Evolutionary conservation across 2,797 vertebrate species (phyloP).

Genomic region (Anabas testudineus): DNA sequence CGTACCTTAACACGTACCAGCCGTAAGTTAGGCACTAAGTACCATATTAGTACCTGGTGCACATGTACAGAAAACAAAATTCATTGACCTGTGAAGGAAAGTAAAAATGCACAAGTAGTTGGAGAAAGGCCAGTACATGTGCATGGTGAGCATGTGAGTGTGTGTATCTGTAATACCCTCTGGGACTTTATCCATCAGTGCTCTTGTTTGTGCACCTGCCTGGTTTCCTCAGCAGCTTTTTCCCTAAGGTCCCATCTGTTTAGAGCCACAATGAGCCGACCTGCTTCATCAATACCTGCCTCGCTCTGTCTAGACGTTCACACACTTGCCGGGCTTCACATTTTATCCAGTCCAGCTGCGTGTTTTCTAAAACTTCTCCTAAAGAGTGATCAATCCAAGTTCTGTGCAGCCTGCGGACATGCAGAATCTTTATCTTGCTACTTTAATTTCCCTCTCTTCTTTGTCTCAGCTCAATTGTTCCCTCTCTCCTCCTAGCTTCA

Average conservation of each 20-base stretch:
- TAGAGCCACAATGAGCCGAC: constrained; percentile 2
- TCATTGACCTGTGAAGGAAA: background rate
- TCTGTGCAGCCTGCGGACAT: constrained; percentile 35
- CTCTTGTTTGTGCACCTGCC: constrained; percentile 19
- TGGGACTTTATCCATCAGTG: background rate
- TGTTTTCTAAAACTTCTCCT: constrained; percentile 37
- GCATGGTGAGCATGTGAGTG: background rate
- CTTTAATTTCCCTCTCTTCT: constrained; percentile 13
- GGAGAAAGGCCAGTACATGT: background rate
- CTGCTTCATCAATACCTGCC: constrained; percentile 29
- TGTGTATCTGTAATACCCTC: background rate
- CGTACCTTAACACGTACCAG: background rate
- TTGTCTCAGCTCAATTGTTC: constrained; percentile 2
- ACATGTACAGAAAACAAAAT: background rate
- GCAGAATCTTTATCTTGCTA: constrained; percentile 19
- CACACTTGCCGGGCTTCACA: constrained; percentile 21
- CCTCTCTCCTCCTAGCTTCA: constrained; percentile 6
- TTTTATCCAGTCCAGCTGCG: constrained; percentile 21
- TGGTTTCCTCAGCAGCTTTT: constrained; percentile 21
- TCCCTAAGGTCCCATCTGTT: constrained; percentile 4
- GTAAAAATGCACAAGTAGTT: background rate
- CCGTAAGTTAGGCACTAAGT: background rate
- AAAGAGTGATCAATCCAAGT: constrained; percentile 17
- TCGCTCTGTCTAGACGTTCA: constrained; percentile 40
- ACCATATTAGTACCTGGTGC: background rate